A percentile compares a stretch with the other conserved stretches of the same genome.
These are phyloP conservation scores for Acanthococcus lagerstroemiae DNA, from an alignment of 2,888 invertebrate species.

Conservation along the genomic window DNA sequence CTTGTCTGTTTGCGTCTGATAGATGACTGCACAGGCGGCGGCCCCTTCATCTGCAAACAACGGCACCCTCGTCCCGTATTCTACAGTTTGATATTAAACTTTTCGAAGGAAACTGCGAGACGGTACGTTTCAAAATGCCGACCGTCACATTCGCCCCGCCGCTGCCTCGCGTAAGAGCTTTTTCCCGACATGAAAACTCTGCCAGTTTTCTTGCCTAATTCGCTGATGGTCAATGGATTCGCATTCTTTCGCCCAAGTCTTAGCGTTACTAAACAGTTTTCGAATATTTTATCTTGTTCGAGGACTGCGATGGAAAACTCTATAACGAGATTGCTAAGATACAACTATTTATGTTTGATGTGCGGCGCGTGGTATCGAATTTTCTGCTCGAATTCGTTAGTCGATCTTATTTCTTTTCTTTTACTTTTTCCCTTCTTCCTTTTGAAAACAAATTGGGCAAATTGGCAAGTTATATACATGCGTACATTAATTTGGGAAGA, in stretches of 20 bases:
- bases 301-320: not conserved
- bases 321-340: not conserved
- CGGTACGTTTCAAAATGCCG: constrained; percentile 23
- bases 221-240: not conserved
- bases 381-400: not conserved
- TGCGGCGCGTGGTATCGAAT: not conserved
- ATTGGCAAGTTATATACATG: too few species aligned
- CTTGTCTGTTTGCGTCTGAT: constrained; percentile 46
- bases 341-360: not conserved
- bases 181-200: not conserved
- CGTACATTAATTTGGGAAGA: too few species aligned
- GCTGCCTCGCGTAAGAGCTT: not conserved
- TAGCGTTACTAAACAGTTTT: not conserved
- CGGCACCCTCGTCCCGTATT: constrained; percentile 16
- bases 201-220: constrained; percentile 1
- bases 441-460: too few species aligned
- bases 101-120: constrained; percentile 21
- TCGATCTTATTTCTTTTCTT: too few species aligned
- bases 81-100: constrained; percentile 27
- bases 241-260: not conserved
- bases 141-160: constrained; percentile 7
- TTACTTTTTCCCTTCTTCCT: too few species aligned
- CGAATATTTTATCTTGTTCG: not conserved
- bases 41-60: constrained; percentile 34
- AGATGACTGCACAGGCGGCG: constrained; percentile 44